Conservation (phyloP, 2,113 vertebrate species). For the Mohoua ochrocephala region DNA sequence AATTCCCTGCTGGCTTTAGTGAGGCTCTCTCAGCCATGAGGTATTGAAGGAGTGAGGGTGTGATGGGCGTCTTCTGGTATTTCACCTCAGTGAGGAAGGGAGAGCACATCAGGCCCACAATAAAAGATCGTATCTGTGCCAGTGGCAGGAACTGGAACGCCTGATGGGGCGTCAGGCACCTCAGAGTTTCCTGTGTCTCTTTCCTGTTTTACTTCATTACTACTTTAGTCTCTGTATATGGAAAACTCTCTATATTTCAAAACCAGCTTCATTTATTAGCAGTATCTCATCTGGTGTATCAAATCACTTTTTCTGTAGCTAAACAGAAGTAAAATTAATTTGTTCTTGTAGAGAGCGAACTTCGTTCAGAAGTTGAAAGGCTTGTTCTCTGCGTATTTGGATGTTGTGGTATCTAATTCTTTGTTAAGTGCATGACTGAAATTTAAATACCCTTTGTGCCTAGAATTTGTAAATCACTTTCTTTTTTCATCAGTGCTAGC, state of each 20-base stretch:
- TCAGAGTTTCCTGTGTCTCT: background rate
- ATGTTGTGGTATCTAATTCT: background rate
- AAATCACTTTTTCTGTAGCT: background rate
- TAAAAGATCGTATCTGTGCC: background rate
- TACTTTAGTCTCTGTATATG: background rate
- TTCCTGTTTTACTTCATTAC: background rate
- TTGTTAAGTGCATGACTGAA: background rate
- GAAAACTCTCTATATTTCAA: background rate
- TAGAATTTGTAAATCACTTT: background rate
- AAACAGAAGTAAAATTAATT: background rate
- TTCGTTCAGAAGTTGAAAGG: background rate
- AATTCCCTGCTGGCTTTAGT: background rate
- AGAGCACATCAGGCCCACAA: background rate
- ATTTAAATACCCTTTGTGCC: background rate
- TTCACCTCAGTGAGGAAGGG: background rate
- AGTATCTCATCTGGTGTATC: background rate
- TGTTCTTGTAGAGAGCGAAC: background rate
- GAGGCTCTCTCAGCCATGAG: background rate
- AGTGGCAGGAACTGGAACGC: background rate
- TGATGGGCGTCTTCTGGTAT: background rate
- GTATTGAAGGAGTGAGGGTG: background rate
- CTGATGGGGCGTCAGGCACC: no score
- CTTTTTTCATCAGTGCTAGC: background rate
- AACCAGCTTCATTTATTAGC: background rate
- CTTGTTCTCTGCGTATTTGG: background rate